phyloP scores from a whole-genome alignment of 2,888 invertebrate genomes.

The Pachymerium ferrugineum region DNA sequence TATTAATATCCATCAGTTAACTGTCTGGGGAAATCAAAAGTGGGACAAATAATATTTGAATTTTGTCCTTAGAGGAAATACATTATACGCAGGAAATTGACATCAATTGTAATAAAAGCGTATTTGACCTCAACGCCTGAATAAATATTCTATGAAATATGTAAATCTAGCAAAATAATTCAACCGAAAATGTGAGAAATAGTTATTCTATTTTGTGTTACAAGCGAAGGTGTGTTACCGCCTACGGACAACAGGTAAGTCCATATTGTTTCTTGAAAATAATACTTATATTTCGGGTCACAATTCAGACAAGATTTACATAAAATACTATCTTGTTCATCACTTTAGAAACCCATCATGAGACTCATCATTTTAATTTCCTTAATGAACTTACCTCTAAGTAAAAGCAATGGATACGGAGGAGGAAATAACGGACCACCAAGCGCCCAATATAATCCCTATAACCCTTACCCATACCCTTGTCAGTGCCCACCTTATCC shows the following conservation, averaged over 20 bases:
- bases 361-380: neutral
- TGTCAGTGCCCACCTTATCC: conserved; percentile 23
- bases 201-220: too few relatives aligned
- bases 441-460: neutral
- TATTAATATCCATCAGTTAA: too few relatives aligned
- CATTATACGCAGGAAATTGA: neutral
- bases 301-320: neutral
- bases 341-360: neutral
- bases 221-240: too few relatives aligned
- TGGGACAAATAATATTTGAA: neutral
- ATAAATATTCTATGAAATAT: neutral
- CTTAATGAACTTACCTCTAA: neutral
- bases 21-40: neutral
- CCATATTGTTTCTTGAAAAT: too few relatives aligned
- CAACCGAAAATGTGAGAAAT: neutral
- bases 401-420: neutral
- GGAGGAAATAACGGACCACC: neutral
- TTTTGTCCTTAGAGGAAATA: neutral
- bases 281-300: neutral
- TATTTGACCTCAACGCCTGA: neutral
- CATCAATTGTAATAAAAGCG: neutral
- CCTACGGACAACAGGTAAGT: too few relatives aligned
- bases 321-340: neutral
- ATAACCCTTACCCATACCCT: neutral
- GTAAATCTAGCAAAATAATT: neutral